Base-by-base conservation (phyloP, 1,140 invertebrate species). In the Drosophila pandora region DNA sequence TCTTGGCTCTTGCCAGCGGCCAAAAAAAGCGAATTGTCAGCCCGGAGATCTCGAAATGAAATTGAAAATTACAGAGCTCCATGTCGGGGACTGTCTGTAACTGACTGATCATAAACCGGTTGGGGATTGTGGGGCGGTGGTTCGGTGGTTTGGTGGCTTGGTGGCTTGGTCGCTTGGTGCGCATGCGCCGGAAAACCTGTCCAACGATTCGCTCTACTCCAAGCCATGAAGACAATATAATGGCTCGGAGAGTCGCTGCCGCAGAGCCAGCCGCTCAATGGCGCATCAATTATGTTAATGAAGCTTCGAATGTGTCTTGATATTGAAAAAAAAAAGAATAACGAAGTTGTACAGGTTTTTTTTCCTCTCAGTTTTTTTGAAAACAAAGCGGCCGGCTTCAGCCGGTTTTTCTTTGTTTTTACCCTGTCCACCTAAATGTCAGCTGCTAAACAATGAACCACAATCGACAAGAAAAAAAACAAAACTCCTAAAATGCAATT, bases 211-310 rank as follows among this genome's bases (percentile, higher is more conserved):
- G 80, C 76, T 84, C 76, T 76, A 81, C 81, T 60, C 71, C 59
- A 55, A 71, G 71, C 39, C 71, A 75, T 49, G 64, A 79, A 80
- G 69, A 87, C 78, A 78, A 81, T 78, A 75, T 80, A 81, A 74
- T 87, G 82, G 68, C 74, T 63, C 71, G 58, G 12, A 72, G 71
- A 79, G 61, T 45, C 41, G 17, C 56, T 43, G 76, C 52, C 50
- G 64, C 57, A 17, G 54, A 54, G 65, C 41, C 41, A 69, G 64
- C 41, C 52, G 58, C 61, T 74, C 81, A 87, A 85, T 87, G 81
- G 82, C 82, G 82, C 82, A 87, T 87, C 82, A 87, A 87, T 87
- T 88, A 87, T 87, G 82, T 87, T 87, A 87, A 87, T 87, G 82
- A 87, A 87, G 82, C 78, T 87, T 76, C 72, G 60, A 87, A 76